These are phyloP conservation scores for Philaethria dido DNA, from an alignment of 2,888 invertebrate species.

Conservation along the genomic window DNA sequence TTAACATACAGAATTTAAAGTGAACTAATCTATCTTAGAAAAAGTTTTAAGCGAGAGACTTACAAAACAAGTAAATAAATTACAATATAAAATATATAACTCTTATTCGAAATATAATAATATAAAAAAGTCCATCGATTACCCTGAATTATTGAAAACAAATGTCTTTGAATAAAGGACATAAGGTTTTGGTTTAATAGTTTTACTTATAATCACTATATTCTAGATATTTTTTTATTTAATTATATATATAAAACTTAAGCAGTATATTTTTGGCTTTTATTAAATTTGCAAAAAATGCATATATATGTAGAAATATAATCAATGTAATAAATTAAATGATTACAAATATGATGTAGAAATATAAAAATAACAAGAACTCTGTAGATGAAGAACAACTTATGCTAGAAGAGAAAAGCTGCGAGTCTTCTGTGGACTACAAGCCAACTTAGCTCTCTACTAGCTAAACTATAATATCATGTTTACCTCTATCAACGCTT, in stretches of 20 bases:
- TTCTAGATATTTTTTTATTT: neutral
- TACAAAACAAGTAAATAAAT: neutral
- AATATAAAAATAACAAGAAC: neutral
- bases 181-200: neutral
- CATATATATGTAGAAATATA: neutral
- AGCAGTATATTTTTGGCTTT: neutral
- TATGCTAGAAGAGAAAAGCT: neutral
- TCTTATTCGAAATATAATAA: neutral
- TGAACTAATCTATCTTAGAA: neutral
- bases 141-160: constrained; percentile 15
- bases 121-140: constrained; percentile 12
- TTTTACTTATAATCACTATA: neutral
- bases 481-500: neutral
- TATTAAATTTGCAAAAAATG: neutral
- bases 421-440: constrained; percentile 11
- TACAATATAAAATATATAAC: constrained; percentile 6
- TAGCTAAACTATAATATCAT: neutral
- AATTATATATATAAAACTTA: neutral
- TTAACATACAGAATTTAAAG: neutral
- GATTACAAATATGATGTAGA: neutral
- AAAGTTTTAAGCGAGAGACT: neutral
- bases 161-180: neutral
- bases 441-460: neutral
- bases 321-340: neutral
- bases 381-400: neutral